Base-by-base conservation (phyloP, 2,888 invertebrate genomes). In the Sphaeridia pumilis region DNA sequence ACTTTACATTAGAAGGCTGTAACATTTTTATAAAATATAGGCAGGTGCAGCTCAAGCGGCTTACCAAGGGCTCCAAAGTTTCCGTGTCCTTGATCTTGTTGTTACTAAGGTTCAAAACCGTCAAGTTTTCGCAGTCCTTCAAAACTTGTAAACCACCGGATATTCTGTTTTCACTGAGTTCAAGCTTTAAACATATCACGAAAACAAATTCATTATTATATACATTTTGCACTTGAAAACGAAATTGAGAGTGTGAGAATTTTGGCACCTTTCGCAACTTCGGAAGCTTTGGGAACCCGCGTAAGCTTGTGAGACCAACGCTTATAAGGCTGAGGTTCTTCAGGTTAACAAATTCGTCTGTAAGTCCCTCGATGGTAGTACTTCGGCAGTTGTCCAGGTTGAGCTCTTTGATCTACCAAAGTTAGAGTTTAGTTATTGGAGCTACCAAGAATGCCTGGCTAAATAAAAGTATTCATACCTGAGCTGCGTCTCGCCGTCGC, bases 381-480 rank as follows among this genome's bases (percentile, higher is more conserved):
- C 92, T 90, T 69, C 93, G 79, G 74, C 93, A 94, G 72, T 95
- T 97, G 74, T 98, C 97, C 73, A 98, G 76, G 72, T 89, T 95
- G 67, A 98, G 75, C 68, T 95, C 93, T 72, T 79, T 83, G 64
- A 95, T 87, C 95, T 95, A 75, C 41, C 79, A 77, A n/a, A 38
- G 17, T 5, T 17, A 38, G 5, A 5, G 17, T 17, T 38, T 38
- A 12, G 10, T 38, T 38, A n/a, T n/a, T n/a, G n/a, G n/a, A n/a
- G n/a, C n/a, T n/a, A n/a, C n/a, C n/a, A n/a, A n/a, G n/a, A n/a
- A n/a, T n/a, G n/a, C n/a, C n/a, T n/a, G n/a, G n/a, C n/a, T n/a
- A n/a, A n/a, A n/a, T n/a, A n/a, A n/a, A n/a, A n/a, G n/a, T n/a
- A n/a, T n/a, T n/a, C n/a, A n/a, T 79, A 94, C 94, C 79, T 90